Evolutionary conservation across 2,113 vertebrate species (phyloP).

Genomic region (Tiliqua scincoides): DNA sequence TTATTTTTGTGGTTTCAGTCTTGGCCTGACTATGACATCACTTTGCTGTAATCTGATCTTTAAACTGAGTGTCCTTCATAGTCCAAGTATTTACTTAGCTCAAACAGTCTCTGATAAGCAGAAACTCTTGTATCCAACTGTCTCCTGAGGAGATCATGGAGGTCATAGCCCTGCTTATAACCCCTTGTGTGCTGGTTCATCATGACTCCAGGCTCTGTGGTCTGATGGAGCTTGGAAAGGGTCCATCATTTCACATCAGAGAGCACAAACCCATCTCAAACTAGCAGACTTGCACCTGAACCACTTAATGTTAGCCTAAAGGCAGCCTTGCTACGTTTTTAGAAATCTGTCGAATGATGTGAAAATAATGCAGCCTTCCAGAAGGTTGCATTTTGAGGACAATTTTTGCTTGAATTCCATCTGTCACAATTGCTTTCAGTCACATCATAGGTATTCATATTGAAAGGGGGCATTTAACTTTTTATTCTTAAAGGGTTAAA

Average conservation of each 20-base stretch:
- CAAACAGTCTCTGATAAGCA: background rate
- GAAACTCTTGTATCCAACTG: background rate
- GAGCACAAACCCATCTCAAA: constrained; percentile 48
- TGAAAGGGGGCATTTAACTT: constrained; percentile 3
- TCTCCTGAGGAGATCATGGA: background rate
- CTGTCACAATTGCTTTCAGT: constrained; percentile 61
- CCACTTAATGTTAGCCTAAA: constrained; percentile 40
- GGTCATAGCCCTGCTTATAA: background rate
- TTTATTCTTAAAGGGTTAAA: constrained; percentile 23
- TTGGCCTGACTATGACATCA: background rate
- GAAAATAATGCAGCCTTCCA: constrained; percentile 48
- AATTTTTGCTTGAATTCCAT: constrained; percentile 45
- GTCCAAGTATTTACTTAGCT: background rate
- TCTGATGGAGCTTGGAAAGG: background rate
- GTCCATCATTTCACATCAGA: background rate
- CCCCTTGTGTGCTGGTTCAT: background rate
- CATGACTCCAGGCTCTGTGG: background rate
- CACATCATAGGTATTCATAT: constrained; percentile 16
- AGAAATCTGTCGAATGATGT: background rate
- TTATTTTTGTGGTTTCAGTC: background rate
- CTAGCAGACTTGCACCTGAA: constrained; percentile 35
- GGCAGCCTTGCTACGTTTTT: constrained; percentile 39
- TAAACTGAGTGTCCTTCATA: background rate
- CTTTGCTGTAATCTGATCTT: background rate
- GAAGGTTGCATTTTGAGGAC: constrained; percentile 20